These are phyloP conservation scores for Phengaris alcon DNA, from an alignment of 2,888 invertebrate genomes.

Conservation along the genomic window DNA sequence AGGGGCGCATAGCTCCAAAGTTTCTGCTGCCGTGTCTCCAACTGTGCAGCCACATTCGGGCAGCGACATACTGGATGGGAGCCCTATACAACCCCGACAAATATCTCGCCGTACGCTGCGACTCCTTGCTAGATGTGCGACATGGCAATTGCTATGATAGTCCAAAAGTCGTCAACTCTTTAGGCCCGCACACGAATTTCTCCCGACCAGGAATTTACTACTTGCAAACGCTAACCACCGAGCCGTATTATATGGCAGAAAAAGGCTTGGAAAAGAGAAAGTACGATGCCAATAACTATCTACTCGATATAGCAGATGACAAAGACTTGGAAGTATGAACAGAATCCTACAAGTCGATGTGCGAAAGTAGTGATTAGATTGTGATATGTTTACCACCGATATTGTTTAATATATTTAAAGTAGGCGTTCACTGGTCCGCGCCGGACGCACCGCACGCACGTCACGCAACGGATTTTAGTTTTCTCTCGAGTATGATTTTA, in stretches of 20 bases:
- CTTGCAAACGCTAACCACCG: slow-evolving; percentile 52
- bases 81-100: slow-evolving; percentile 53
- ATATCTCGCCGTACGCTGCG: slow-evolving; percentile 58
- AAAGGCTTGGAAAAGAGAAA: slow-evolving; percentile 50
- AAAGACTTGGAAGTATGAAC: slow-evolving; percentile 49
- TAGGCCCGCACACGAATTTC: slow-evolving; percentile 64
- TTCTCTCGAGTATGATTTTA: too few species aligned
- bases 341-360: background rate
- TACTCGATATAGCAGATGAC: slow-evolving; percentile 55
- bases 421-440: too few species aligned
- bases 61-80: slow-evolving; percentile 58
- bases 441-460: too few species aligned
- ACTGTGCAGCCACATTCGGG: slow-evolving; percentile 64
- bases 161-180: slow-evolving; percentile 47
- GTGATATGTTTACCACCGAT: slow-evolving; percentile 11
- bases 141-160: slow-evolving; percentile 56
- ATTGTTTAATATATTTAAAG: background rate
- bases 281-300: slow-evolving; percentile 53
- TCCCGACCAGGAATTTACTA: slow-evolving; percentile 62
- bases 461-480: too few species aligned
- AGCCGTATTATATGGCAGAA: slow-evolving; percentile 58
- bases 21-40: slow-evolving; percentile 65
- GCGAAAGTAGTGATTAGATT: background rate
- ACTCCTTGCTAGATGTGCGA: slow-evolving; percentile 53
- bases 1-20: slow-evolving; percentile 52